Conservation (phyloP, 2,113 vertebrate species). For the Trogon surrucura region DNA sequence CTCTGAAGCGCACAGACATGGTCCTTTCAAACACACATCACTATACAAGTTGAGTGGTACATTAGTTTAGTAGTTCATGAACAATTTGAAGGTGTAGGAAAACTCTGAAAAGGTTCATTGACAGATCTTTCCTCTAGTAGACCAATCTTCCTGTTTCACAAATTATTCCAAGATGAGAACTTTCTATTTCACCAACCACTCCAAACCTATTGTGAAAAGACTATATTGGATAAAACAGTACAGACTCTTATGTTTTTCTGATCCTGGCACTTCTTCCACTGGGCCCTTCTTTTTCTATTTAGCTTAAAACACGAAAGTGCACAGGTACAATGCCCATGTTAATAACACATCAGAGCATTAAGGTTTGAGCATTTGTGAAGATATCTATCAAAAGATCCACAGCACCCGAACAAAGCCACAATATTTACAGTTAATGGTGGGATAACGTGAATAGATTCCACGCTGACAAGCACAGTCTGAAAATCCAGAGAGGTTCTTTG, state of each 20-base stretch:
- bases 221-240: not conserved
- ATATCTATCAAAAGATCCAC: slow-evolving; percentile 14
- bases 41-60: not conserved
- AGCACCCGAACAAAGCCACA: not conserved
- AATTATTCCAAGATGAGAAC: not conserved
- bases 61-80: not conserved
- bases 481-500: slow-evolving; percentile 22
- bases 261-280: not conserved
- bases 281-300: not conserved
- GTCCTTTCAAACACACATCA: not conserved
- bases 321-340: not conserved
- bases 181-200: not conserved
- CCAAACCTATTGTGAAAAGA: not conserved
- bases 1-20: not conserved
- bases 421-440: not conserved
- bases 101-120: not conserved
- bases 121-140: not conserved
- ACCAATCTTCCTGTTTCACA: not conserved
- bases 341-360: slow-evolving; percentile 11
- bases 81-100: not conserved
- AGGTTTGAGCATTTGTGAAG: slow-evolving; percentile 16
- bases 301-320: not conserved
- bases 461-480: not conserved
- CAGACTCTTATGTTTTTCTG: not conserved
- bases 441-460: not conserved